A percentile compares a stretch with the other conserved stretches of the same genome.
Conservation (phyloP, 2,888 invertebrate species). For the Thymelicus acteon region DNA sequence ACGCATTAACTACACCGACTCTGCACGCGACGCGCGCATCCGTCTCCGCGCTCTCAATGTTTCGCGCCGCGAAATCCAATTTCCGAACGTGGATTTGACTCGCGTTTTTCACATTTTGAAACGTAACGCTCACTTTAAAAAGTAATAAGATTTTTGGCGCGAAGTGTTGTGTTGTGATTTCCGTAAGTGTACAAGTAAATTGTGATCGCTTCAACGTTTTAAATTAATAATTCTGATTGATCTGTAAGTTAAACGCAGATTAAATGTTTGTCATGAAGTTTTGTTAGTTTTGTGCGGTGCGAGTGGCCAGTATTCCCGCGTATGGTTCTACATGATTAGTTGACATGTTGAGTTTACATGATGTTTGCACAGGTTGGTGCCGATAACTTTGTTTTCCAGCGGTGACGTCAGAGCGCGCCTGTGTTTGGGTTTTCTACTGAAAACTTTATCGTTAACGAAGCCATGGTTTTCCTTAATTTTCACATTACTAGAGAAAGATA, state of each 20-base stretch:
- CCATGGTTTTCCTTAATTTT: not conserved
- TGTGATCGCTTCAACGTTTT: not conserved
- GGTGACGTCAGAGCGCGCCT: conserved; percentile 39
- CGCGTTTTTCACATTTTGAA: conserved; percentile 36
- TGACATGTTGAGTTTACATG: conserved; percentile 63
- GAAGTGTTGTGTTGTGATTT: conserved; percentile 44
- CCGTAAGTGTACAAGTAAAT: conserved; percentile 19
- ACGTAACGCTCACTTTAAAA: conserved; percentile 1
- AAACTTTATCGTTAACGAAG: conserved; percentile 15
- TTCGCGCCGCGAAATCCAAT: conserved; percentile 69
- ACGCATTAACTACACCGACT: conserved; percentile 68
- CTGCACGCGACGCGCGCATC: conserved; percentile 77
- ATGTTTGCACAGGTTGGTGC: conserved; percentile 61
- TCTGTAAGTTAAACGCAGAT: not conserved
- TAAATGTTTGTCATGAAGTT: conserved; percentile 15
- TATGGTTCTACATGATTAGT: conserved; percentile 50
- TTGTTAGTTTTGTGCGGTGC: conserved; percentile 35
- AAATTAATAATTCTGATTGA: not conserved
- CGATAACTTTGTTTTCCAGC: conserved; percentile 52
- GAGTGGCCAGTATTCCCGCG: conserved; percentile 41
- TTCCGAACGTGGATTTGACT: conserved; percentile 46
- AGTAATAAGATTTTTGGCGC: conserved; percentile 4
- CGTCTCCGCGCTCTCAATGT: conserved; percentile 63
- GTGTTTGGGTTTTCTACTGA: conserved; percentile 16
- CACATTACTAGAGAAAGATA: too few species aligned